Conservation (phyloP, 1,140 invertebrate genomes). For the Tachypleus tridentatus region DNA sequence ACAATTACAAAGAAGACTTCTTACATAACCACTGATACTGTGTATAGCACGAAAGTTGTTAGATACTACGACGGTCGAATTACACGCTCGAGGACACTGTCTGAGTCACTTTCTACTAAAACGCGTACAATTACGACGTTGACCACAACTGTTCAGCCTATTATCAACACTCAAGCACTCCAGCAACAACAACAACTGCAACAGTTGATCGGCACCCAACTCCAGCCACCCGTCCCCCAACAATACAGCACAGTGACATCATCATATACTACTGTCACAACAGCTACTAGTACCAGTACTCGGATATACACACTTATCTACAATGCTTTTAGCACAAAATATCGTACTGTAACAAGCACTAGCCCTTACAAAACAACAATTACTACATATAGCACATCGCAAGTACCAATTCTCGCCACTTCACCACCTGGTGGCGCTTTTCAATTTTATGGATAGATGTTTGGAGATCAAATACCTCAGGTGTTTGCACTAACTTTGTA, state of each 20-base stretch:
- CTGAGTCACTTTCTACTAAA: conserved; percentile 23
- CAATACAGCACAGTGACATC: conserved; percentile 17
- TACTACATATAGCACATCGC: conserved; percentile 15
- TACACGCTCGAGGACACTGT: conserved; percentile 25
- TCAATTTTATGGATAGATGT: too few species aligned
- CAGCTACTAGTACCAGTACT: conserved; percentile 20
- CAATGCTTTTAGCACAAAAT: conserved; percentile 27
- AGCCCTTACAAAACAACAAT: conserved; percentile 24
- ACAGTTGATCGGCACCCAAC: conserved; percentile 20
- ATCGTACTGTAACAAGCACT: conserved; percentile 27
- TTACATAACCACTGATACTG: conserved; percentile 26
- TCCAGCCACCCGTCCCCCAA: conserved; percentile 5
- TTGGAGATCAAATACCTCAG: too few species aligned
- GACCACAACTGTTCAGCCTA: conserved; percentile 24
- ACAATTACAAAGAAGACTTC: conserved; percentile 26
- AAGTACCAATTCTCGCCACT: conserved; percentile 5
- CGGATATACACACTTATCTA: conserved; percentile 28
- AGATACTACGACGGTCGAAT: conserved; percentile 29
- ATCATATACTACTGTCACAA: conserved; percentile 23
- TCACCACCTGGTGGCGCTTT: too few species aligned
- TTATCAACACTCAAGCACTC: conserved; percentile 18
- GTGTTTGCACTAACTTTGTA: too few species aligned
- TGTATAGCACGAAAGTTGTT: conserved; percentile 28
- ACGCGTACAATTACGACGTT: conserved; percentile 24
- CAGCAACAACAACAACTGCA: conserved; percentile 22